Evolutionary conservation across 2,113 vertebrate genomes (phyloP).

Genomic region (Corythoichthys intestinalis): DNA sequence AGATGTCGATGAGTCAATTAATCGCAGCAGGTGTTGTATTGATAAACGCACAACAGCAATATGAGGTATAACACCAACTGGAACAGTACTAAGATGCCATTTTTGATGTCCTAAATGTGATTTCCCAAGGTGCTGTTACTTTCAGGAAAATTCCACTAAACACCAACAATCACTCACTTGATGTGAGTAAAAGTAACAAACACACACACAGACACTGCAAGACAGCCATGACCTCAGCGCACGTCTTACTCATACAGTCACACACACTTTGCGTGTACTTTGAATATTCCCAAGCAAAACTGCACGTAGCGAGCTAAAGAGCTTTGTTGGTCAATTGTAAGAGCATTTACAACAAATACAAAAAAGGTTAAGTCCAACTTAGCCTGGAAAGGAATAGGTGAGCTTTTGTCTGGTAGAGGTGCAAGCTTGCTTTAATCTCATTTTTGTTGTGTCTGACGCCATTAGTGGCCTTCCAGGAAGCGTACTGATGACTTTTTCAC

Average conservation of each 20-base stretch:
- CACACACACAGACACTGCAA: constrained; percentile 31
- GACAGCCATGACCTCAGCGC: constrained; percentile 49
- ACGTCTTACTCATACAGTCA: constrained; percentile 40
- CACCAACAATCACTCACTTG: constrained; percentile 30
- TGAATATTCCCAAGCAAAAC: constrained; percentile 52
- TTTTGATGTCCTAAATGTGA: too few species aligned
- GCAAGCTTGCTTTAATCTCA: constrained; percentile 1
- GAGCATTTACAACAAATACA: constrained; percentile 4
- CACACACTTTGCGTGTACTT: constrained; percentile 47
- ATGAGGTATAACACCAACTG: too few species aligned
- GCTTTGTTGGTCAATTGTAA: neutral
- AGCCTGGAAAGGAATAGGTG: constrained; percentile 3
- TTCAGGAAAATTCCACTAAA: constrained; percentile 25
- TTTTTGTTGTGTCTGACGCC: neutral
- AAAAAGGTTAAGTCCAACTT: constrained; percentile 6
- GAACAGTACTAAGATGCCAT: too few species aligned
- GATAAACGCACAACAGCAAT: neutral
- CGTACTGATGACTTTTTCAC: neutral
- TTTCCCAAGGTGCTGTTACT: neutral
- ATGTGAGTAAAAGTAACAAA: constrained; percentile 8
- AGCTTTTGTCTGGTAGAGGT: neutral
- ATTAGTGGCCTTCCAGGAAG: neutral
- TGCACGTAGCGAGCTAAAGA: neutral
- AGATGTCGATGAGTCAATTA: too few species aligned
- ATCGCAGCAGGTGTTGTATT: too few species aligned